Evolutionary conservation across 2,797 vertebrate genomes (phyloP).

Genomic region (Sardinella longiceps): DNA sequence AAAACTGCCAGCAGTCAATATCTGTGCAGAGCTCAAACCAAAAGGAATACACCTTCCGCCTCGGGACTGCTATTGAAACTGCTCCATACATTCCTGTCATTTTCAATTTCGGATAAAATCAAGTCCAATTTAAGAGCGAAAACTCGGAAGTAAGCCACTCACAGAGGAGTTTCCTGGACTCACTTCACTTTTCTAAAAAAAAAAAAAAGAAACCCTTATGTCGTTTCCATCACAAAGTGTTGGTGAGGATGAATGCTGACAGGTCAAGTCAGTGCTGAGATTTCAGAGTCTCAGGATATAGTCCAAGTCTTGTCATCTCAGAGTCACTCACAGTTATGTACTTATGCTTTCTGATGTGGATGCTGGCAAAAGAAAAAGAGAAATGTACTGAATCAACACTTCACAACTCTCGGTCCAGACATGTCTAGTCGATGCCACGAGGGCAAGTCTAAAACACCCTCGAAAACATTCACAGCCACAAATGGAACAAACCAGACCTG

Average conservation of each 20-base stretch:
- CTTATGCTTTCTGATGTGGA: neutral
- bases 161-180: neutral
- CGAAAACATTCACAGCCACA: neutral
- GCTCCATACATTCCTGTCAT: neutral
- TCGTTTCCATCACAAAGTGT: neutral
- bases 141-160: neutral
- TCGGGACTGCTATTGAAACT: neutral
- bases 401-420: neutral
- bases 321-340: neutral
- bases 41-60: neutral
- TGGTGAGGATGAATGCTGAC: neutral
- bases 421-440: neutral
- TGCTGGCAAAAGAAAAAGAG: neutral
- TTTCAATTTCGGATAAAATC: slow-evolving; percentile 4
- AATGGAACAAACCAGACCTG: neutral
- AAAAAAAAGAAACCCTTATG: neutral
- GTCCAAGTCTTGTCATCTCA: neutral
- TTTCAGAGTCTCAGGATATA: neutral
- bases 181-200: neutral
- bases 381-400: neutral
- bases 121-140: neutral
- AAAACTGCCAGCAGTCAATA: slow-evolving; percentile 19
- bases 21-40: neutral
- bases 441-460: neutral
- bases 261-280: neutral